Percentiles rank a stretch among this genome's conserved stretches.
These are phyloP conservation scores for Tachysurus vachellii DNA, from an alignment of 2,113 vertebrate genomes.

Conservation along the genomic window DNA sequence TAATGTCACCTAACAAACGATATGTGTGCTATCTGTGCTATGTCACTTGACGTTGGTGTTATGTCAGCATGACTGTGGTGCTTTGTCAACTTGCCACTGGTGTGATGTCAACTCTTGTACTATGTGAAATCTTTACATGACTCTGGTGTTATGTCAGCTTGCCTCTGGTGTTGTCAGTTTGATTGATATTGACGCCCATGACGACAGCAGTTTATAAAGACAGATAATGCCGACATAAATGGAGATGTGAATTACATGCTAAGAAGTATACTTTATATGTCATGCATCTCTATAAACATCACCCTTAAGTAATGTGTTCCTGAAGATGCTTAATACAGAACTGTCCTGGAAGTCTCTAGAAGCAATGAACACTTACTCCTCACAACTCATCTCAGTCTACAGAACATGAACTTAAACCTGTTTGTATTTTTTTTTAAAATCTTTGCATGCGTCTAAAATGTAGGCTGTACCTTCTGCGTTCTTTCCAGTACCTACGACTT, in stretches of 20 bases:
- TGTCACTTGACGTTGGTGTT: neutral
- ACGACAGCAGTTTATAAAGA: neutral
- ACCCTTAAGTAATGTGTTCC: neutral
- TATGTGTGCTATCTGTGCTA: neutral
- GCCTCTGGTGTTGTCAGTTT: neutral
- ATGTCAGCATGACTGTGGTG: neutral
- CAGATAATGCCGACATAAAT: neutral
- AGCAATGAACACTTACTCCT: constrained; percentile 28
- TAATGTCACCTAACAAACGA: neutral
- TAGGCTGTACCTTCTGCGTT: no score
- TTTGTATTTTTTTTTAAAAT: neutral
- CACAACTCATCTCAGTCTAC: neutral
- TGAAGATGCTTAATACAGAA: neutral
- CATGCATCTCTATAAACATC: neutral
- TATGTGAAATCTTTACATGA: neutral
- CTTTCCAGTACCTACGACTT: no score
- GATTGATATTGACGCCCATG: neutral
- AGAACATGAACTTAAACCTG: constrained; percentile 15
- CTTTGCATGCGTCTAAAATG: no score
- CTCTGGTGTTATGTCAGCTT: neutral
- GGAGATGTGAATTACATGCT: neutral
- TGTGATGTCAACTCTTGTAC: neutral
- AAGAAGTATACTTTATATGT: neutral
- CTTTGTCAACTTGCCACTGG: neutral
- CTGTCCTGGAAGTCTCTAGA: constrained; percentile 8